Evolutionary conservation across 2,113 vertebrate genomes (phyloP).

Genomic region (Pedionomus torquatus): DNA sequence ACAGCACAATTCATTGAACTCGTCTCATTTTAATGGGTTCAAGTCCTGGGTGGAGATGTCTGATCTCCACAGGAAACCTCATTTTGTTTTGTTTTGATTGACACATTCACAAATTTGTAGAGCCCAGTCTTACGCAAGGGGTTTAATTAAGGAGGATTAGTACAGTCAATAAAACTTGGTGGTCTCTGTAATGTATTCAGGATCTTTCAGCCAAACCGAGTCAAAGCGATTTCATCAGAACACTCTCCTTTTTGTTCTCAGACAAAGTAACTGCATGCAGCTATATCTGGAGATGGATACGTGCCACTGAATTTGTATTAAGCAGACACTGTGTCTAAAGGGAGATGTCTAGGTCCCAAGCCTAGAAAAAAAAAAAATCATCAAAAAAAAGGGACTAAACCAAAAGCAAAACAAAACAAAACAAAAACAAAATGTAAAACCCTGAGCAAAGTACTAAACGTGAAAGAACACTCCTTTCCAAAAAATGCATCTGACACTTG

Average conservation of each 20-base stretch:
- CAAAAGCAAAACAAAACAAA: background rate
- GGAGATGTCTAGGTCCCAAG: background rate
- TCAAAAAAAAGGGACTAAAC: background rate
- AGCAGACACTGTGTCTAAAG: background rate
- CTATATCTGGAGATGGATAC: background rate
- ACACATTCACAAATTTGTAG: background rate
- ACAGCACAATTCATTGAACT: background rate
- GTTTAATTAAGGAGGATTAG: background rate
- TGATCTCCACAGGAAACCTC: background rate
- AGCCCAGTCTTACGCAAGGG: background rate
- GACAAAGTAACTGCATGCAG: background rate
- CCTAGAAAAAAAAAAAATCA: background rate
- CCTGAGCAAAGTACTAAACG: background rate
- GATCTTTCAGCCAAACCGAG: background rate
- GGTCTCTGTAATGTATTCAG: background rate
- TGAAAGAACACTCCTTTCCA: background rate
- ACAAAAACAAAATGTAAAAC: too few species aligned
- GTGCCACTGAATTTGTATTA: background rate
- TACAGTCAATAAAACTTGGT: background rate
- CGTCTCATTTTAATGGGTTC: background rate
- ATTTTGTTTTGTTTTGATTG: background rate
- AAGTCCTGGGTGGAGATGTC: background rate
- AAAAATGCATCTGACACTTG: background rate
- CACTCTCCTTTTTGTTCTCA: background rate
- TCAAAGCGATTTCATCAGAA: background rate